phyloP scores from a whole-genome alignment of 2,113 vertebrate genomes.

The Mirza zaza region DNA sequence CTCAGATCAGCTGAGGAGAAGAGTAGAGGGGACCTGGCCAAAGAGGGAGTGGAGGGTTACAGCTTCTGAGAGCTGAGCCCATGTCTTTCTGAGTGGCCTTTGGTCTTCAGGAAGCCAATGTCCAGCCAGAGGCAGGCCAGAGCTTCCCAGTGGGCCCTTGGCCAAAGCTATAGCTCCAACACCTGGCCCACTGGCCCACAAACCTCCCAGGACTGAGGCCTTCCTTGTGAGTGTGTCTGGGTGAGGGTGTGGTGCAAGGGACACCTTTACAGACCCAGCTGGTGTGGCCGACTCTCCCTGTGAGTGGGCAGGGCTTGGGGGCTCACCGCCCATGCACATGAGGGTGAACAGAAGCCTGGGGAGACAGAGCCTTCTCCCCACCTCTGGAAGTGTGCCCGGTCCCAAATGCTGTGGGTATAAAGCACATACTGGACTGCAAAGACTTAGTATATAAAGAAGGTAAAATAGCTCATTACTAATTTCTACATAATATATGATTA shows the following conservation, averaged over 20 bases:
- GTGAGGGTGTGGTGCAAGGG: not conserved
- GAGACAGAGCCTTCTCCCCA: not conserved
- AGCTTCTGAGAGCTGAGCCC: not conserved
- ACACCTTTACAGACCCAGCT: not conserved
- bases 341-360: not conserved
- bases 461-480: conserved; percentile 7
- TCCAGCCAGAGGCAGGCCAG: not conserved
- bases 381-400: not conserved
- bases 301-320: not conserved
- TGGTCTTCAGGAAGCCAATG: not conserved
- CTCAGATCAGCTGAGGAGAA: not conserved
- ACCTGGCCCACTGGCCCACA: not conserved
- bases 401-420: not conserved
- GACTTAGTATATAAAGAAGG: not conserved
- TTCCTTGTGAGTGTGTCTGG: not conserved
- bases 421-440: not conserved
- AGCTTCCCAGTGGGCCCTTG: not conserved
- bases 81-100: not conserved
- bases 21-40: not conserved
- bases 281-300: rapidly evolving
- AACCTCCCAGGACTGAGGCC: not conserved
- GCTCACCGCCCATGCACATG: too few species aligned
- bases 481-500: not conserved
- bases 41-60: not conserved
- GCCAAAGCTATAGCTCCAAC: not conserved